Evolutionary conservation across 2,888 invertebrate species (phyloP), one percentile per base, ranked within the genome.

Genomic region (Eristalis arbustorum): DNA sequence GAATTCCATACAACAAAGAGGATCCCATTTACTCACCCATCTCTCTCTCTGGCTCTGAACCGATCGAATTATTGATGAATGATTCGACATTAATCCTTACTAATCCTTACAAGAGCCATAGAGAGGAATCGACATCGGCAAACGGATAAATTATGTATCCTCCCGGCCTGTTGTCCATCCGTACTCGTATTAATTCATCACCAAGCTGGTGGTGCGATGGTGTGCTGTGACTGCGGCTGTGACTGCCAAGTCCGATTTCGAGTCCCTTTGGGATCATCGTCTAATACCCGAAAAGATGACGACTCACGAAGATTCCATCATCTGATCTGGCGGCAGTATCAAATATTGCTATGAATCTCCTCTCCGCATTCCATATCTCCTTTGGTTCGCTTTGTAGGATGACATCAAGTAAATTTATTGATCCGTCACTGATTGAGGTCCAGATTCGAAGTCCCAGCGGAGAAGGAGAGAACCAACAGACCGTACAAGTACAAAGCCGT

Each of bases 41-140:
- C n/a, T n/a, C n/a, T 72, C 71, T 59, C 25, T 72, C 71, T 59
- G 61, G 25, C 34, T 25, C 31, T 31, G 31, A 87, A 77, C 71
- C 63, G 72, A 83, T 81, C 64, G 79, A 81, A 85, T 74, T 88
- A 89, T 89, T 91, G 91, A 91, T 91, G 91, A 92, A 92, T 92
- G 92, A 89, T 90, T 90, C 89, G 91, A 91, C 92, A 92, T 92
- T 92, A 92, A 92, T 91, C 91, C 91, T 89, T 88, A 89, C 83
- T 87, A 87, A 87, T 87, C 87, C 87, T 83, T 87, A 75, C 75
- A 67, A 83, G 83, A 83, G 67, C 34, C 63, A 57, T 34, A 28
- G 40, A 31, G n/a, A 64, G n/a, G 64, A 62, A 74, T 63, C 68
- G 68, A 73, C 71, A 80, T 61, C n/a, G 62, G 37, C 37, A 59